Evolutionary conservation across 2,797 vertebrate genomes (phyloP), one percentile per base, ranked within the genome.

Genomic region (Tangara arthus): DNA sequence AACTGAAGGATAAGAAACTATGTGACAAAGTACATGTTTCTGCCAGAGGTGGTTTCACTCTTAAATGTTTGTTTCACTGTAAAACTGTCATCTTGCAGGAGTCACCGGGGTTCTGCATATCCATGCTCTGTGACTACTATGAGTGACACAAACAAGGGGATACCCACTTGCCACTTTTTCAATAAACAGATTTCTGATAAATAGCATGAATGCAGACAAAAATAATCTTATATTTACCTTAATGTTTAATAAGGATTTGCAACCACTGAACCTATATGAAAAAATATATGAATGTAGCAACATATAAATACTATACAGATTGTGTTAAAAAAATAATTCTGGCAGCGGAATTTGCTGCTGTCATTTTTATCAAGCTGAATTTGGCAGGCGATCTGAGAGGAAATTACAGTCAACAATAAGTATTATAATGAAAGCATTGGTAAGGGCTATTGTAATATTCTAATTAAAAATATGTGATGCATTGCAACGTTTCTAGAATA

Each of bases 271-370:
- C 5, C 3, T 49, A 8, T 32, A 59, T 37, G 13, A 71, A 91
- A 77, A 69, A 34, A 59, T 1, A 5, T 30, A 9, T 61, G 11
- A 82, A 59, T 35, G 8, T 34, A 82, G 15, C 24, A 65, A n/a
- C 0, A 0, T 61, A 47, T 16, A 89, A 85, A 65, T 57, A 42
- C 1, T 44, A 22, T 13, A 47, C 10, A 39, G 27, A 2, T 34
- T 41, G 12, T 28, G 6, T 41, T 5, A 12, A 34, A 56, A 30
- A 12, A 59, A 41, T 5, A 28, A 30, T 15, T 52, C 46, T 69
- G 50, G 46, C 22, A 85, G 35, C 2, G 5, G 15, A 86, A 75
- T 70, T 81, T 0, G 16, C 26, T 88, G 56, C 17, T 86, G 41
- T 56, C 14, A 37, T 42, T 91, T 90, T 84, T 61, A 55, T 73